Evolutionary conservation across 2,113 vertebrate genomes (phyloP).

Genomic region (Malurus melanocephalus): DNA sequence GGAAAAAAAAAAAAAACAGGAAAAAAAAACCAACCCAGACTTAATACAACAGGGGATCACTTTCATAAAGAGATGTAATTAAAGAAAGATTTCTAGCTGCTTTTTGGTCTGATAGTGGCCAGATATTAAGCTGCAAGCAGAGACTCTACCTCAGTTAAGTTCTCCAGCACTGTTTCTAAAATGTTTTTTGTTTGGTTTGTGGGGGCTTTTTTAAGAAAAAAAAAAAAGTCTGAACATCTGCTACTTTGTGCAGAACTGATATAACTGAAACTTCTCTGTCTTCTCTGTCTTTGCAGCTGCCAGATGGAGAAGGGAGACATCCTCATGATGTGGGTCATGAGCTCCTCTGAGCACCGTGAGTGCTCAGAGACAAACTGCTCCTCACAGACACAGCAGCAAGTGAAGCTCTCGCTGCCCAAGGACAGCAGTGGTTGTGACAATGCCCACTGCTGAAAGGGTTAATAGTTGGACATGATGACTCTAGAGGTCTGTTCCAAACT

Average conservation of each 20-base stretch:
- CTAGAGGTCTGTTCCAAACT: not conserved
- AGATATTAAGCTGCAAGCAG: not conserved
- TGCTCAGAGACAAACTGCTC: not conserved
- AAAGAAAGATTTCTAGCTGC: not conserved
- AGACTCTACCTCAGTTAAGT: not conserved
- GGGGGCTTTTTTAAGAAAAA: not conserved
- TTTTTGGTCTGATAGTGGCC: not conserved
- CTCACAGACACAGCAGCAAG: not conserved
- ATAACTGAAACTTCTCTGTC: not conserved
- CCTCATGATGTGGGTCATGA: accelerated
- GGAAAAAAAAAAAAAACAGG: accelerated
- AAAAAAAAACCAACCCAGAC: not conserved
- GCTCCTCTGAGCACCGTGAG: not conserved
- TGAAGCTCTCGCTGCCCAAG: not conserved
- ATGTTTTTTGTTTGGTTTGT: not conserved
- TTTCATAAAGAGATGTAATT: not conserved
- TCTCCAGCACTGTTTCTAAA: not conserved
- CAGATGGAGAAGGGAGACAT: not conserved
- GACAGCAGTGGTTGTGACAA: too few relatives aligned
- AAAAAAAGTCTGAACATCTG: not conserved
- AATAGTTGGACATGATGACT: not conserved
- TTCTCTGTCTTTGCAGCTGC: not conserved
- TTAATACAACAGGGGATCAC: not conserved
- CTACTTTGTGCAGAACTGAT: not conserved
- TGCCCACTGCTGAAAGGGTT: not conserved